phyloP scores from a whole-genome alignment of 2,113 vertebrate genomes.

The Bufo bufo region DNA sequence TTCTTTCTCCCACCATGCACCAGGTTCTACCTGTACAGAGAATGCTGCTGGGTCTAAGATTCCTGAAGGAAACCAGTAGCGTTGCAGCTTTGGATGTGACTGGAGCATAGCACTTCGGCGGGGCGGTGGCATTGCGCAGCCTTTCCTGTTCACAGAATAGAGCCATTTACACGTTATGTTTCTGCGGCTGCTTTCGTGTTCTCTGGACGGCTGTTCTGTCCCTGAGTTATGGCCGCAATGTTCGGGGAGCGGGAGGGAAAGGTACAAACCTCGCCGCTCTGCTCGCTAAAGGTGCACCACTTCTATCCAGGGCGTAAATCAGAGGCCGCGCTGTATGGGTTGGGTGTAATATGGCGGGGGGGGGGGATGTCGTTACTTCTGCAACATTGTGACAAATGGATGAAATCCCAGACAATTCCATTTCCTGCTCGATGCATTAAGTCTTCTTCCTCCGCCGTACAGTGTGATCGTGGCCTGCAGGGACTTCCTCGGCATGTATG shows the following conservation, averaged over 20 bases:
- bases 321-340: background rate
- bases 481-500: no score
- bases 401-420: constrained; percentile 3
- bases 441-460: background rate
- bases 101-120: background rate
- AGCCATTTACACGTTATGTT: constrained; percentile 41
- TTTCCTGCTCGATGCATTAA: background rate
- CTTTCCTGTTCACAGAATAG: constrained; percentile 32
- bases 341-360: background rate
- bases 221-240: constrained; percentile 29
- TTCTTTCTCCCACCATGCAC: no score
- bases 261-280: background rate
- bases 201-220: constrained; percentile 31
- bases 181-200: constrained; percentile 35
- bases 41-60: no score
- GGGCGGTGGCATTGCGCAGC: no score
- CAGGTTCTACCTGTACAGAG: no score
- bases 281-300: background rate
- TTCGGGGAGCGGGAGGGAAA: background rate
- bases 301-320: constrained; percentile 31
- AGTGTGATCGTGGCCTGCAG: background rate
- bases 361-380: background rate
- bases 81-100: background rate
- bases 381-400: constrained; percentile 10
- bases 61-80: no score